Evolutionary conservation across 2,113 vertebrate genomes (phyloP).

Genomic region (Mesocricetus auratus): DNA sequence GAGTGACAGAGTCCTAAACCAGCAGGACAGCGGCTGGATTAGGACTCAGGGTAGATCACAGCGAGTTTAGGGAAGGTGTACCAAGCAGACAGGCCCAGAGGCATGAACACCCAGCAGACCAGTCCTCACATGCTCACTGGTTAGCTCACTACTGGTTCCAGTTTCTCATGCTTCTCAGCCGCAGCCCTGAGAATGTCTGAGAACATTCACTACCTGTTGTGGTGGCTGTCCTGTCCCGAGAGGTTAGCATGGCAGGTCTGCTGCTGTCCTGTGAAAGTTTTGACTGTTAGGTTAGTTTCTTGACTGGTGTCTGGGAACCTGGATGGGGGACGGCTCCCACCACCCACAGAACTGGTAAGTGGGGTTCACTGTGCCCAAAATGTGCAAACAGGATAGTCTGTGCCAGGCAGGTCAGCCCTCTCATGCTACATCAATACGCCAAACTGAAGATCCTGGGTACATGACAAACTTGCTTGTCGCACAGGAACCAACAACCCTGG

Average conservation of each 20-base stretch:
- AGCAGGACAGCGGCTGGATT: not conserved
- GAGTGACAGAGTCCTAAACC: not conserved
- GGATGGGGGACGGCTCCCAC: not conserved
- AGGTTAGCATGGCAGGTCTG: not conserved
- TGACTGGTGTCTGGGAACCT: not conserved
- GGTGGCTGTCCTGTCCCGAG: too few species aligned
- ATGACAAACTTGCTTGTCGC: not conserved
- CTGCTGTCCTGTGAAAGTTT: not conserved
- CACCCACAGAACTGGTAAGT: not conserved
- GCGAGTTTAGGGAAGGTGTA: not conserved
- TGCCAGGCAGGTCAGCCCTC: not conserved
- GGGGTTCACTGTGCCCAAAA: not conserved
- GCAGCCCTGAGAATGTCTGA: not conserved
- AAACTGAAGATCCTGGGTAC: not conserved
- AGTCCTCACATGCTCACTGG: not conserved
- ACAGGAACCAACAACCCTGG: not conserved
- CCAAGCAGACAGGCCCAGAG: not conserved
- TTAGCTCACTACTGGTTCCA: not conserved
- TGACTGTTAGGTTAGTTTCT: not conserved
- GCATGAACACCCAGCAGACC: too few species aligned
- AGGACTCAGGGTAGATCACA: not conserved
- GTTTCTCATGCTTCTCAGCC: not conserved
- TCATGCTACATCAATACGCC: not conserved
- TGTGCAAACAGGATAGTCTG: not conserved
- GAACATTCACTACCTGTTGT: fast-evolving